Evolutionary conservation across 2,888 invertebrate genomes (phyloP).

Genomic region (Ophion slaviceki): DNA sequence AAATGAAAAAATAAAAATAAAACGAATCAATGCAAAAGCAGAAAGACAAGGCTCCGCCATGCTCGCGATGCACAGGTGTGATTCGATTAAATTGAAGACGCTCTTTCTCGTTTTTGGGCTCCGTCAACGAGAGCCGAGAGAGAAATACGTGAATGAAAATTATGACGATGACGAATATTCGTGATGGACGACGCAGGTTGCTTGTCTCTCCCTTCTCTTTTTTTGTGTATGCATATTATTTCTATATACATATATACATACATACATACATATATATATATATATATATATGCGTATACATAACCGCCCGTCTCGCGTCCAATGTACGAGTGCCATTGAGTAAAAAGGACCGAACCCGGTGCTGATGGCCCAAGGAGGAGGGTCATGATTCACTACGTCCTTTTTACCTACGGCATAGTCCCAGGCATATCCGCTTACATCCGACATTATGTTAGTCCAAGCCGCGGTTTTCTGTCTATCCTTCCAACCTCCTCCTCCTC

Average conservation of each 20-base stretch:
- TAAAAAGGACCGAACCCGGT: slow-evolving; percentile 63
- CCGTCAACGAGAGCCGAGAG: slow-evolving; percentile 44
- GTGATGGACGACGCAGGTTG: slow-evolving; percentile 49
- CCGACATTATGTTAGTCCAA: slow-evolving; percentile 77
- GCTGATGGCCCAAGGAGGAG: slow-evolving; percentile 62
- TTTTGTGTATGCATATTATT: slow-evolving; percentile 8
- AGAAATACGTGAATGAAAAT: slow-evolving; percentile 62
- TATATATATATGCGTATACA: background rate
- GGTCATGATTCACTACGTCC: slow-evolving; percentile 62
- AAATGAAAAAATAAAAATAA: background rate
- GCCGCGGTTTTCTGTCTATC: slow-evolving; percentile 67
- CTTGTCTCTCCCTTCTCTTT: slow-evolving; percentile 17
- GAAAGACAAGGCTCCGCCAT: background rate
- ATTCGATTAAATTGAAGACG: background rate
- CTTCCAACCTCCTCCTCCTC: slow-evolving; percentile 28
- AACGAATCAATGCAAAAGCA: background rate
- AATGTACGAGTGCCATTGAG: slow-evolving; percentile 65
- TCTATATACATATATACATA: background rate
- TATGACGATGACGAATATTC: slow-evolving; percentile 71
- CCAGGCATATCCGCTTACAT: slow-evolving; percentile 83
- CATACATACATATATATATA: slow-evolving; percentile 1
- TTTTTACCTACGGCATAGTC: slow-evolving; percentile 72
- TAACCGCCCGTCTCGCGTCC: slow-evolving; percentile 57
- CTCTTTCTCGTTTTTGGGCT: slow-evolving; percentile 40
- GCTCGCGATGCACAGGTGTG: background rate